Percentiles rank a stretch among this genome's conserved stretches.
Evolutionary conservation across 1,140 invertebrate genomes (phyloP).

Genomic region (Drosophila kanapiae): DNA sequence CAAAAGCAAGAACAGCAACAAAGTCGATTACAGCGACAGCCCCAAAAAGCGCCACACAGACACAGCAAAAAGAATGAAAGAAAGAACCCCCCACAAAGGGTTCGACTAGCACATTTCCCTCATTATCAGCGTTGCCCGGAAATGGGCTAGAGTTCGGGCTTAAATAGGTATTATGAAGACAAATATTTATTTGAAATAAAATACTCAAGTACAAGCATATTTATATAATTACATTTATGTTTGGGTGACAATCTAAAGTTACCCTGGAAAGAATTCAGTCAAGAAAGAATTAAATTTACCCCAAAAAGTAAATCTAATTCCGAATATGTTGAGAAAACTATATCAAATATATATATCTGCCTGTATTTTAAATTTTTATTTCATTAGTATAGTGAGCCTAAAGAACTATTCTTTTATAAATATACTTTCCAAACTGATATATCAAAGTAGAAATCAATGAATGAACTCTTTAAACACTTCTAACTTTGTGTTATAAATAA

Average conservation of each 20-base stretch:
- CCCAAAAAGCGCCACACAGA: conserved; percentile 57
- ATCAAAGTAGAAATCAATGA: background rate
- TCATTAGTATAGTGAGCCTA: too few species aligned
- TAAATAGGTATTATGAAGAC: background rate
- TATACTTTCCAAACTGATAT: too few species aligned
- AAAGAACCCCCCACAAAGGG: background rate
- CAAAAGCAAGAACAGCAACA: conserved; percentile 63
- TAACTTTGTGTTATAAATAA: too few species aligned
- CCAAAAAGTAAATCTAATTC: too few species aligned
- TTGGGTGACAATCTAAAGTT: background rate
- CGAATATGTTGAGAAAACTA: too few species aligned
- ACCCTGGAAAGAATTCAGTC: background rate
- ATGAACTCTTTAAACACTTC: too few species aligned
- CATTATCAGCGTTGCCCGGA: conserved; percentile 1
- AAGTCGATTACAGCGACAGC: conserved; percentile 73
- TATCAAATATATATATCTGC: too few species aligned
- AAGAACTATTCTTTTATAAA: too few species aligned
- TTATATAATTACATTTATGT: background rate
- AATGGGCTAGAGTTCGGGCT: background rate
- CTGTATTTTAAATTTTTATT: too few species aligned
- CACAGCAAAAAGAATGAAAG: conserved; percentile 21
- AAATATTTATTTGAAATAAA: background rate
- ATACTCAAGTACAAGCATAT: background rate
- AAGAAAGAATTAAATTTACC: too few species aligned
- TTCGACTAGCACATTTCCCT: conserved; percentile 16